These are phyloP conservation scores for Neomonachus schauinslandi DNA, from an alignment of 2,113 vertebrate genomes.

Conservation along the genomic window DNA sequence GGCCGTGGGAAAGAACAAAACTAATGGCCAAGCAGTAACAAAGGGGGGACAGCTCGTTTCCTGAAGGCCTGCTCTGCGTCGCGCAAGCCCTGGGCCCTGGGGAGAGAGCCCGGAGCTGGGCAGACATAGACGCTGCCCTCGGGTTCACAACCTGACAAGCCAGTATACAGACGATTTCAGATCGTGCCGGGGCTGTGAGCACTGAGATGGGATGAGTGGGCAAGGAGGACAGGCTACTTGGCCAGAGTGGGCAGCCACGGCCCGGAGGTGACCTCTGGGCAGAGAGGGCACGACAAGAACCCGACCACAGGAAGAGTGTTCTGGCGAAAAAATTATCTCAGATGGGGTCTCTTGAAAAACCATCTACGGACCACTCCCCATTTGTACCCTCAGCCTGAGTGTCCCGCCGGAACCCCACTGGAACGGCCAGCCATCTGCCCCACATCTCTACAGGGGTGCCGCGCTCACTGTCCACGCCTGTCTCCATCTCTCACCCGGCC, in stretches of 20 bases:
- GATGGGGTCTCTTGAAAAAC: background rate
- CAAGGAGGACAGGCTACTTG: background rate
- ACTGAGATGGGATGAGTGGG: background rate
- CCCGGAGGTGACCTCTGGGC: background rate
- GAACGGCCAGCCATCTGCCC: background rate
- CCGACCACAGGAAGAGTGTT: accelerated
- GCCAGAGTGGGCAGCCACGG: background rate
- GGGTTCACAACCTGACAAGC: background rate
- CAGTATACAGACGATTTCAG: background rate
- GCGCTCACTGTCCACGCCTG: accelerated
- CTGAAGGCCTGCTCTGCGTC: background rate
- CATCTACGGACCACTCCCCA: background rate
- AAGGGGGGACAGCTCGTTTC: background rate
- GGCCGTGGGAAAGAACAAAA: background rate
- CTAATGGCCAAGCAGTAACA: background rate
- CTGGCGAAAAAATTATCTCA: background rate
- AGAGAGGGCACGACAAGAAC: background rate
- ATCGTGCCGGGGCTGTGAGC: accelerated
- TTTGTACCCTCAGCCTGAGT: background rate
- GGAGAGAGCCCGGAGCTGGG: background rate
- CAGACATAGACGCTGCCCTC: background rate
- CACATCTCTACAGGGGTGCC: background rate
- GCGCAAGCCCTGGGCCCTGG: background rate
- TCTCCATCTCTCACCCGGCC: background rate
- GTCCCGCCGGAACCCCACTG: background rate